Evolutionary conservation across 2,888 invertebrate genomes (phyloP), one percentile per base, ranked within the genome.

Genomic region (Hipparchia semele): DNA sequence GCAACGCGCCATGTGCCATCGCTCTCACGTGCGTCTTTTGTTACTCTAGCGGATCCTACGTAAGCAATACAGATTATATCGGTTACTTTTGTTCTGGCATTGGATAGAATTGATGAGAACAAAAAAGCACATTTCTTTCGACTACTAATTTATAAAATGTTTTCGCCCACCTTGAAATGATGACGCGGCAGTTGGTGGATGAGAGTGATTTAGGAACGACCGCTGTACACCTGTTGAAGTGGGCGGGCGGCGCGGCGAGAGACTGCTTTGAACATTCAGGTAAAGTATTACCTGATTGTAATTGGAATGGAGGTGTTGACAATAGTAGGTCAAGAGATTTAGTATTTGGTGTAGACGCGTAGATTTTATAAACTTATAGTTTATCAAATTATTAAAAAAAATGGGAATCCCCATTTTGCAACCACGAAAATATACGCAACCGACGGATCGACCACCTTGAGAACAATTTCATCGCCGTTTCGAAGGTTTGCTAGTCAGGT

Each of bases 141-240:
- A 53, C 65, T 65, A 65, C 10, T 53, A 51, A 33, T 51, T 65
- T 65, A 45, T 56, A 76, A 75, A 71, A 65, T 53, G 23, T 65
- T 72, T 60, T 72, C 82, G 79, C 80, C 81, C 77, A 81, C 80
- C 70, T 75, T 71, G 54, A 69, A 73, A 65, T 68, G 75, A 76
- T 77, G 79, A 79, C 79, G 78, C 73, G 77, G 76, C 77, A 74
- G 74, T 62, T 76, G 79, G 79, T 80, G 79, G 81, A 82, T 80
- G 78, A 80, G 78, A 76, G 76, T 78, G 81, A 84, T 85, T 86
- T 84, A 83, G 81, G 84, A 86, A 84, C 83, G 80, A 80, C 81
- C 64, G 68, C 68, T 53, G 60, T 80, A 87, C 91, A 93, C 92
- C 91, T 92, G 92, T 84, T 80, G 82, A 84, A 82, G 92, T 92